A percentile compares a stretch with the other conserved stretches of the same genome.
phyloP scores from a whole-genome alignment of 2,113 vertebrate genomes.

The Eurypyga helias region DNA sequence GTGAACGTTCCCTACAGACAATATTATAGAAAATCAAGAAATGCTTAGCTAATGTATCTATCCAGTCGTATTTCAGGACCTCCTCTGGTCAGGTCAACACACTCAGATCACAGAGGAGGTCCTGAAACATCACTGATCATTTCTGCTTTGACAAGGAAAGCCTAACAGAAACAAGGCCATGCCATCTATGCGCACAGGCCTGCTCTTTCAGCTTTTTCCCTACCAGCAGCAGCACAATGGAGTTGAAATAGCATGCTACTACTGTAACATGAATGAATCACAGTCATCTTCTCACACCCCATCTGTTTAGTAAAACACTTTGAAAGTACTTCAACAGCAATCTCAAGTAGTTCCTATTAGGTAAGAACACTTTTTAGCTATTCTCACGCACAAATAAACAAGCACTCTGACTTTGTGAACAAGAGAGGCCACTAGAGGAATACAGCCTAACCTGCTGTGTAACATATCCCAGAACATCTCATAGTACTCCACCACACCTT shows the following conservation, averaged over 20 bases:
- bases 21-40: background rate
- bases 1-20: background rate
- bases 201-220: background rate
- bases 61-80: background rate
- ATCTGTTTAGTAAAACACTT: too few relatives aligned
- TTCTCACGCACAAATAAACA: background rate
- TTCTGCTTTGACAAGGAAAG: background rate
- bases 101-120: background rate
- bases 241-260: background rate
- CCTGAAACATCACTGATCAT: background rate
- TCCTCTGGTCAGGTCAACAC: background rate
- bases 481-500: background rate
- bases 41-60: background rate
- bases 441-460: background rate
- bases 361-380: background rate
- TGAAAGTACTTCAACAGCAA: background rate
- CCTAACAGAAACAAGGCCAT: background rate
- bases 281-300: too few relatives aligned
- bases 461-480: background rate
- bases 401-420: background rate
- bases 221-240: background rate
- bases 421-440: background rate
- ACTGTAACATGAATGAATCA: background rate
- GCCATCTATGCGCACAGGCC: background rate
- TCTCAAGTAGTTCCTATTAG: background rate